phyloP scores from a whole-genome alignment of 2,888 invertebrate species.

The Hetaerina titia region DNA sequence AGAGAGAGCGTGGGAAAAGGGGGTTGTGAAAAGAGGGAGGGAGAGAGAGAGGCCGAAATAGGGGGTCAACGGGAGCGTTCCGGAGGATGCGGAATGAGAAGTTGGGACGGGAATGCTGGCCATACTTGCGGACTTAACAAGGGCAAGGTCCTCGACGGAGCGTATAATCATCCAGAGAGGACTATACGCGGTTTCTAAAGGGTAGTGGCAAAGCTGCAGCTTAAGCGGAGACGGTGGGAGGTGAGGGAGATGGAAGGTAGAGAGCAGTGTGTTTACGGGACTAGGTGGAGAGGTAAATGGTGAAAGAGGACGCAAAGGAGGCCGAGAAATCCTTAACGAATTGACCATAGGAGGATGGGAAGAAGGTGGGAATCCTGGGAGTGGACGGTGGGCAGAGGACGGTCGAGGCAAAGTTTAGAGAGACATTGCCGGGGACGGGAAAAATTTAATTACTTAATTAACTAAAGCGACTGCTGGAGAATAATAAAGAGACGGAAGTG shows the following conservation, averaged over 20 bases:
- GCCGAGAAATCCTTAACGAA: constrained; percentile 17
- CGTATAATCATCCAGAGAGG: constrained; percentile 8
- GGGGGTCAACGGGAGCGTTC: too few relatives aligned
- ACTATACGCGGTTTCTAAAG: not conserved
- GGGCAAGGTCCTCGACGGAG: not conserved
- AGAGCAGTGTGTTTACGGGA: not conserved
- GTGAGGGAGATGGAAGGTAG: not conserved
- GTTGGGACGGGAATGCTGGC: not conserved
- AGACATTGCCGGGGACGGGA: too few relatives aligned
- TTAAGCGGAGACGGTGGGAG: not conserved
- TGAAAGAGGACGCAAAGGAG: not conserved
- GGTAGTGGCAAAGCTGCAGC: too few relatives aligned
- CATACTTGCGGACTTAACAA: constrained; percentile 12
- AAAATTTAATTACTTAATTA: constrained; percentile 1
- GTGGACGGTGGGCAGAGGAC: not conserved
- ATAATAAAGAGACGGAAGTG: constrained; percentile 20
- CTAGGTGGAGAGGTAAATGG: not conserved
- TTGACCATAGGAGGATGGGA: not conserved
- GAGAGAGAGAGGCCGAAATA: too few relatives aligned
- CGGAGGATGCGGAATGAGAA: not conserved
- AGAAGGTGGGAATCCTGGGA: too few relatives aligned
- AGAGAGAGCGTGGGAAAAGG: too few relatives aligned
- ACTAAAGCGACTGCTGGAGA: not conserved
- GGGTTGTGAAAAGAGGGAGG: too few relatives aligned
- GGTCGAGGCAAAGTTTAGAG: not conserved